Conservation (phyloP, 2,797 vertebrate species). For the Poeciliopsis gracilis region DNA sequence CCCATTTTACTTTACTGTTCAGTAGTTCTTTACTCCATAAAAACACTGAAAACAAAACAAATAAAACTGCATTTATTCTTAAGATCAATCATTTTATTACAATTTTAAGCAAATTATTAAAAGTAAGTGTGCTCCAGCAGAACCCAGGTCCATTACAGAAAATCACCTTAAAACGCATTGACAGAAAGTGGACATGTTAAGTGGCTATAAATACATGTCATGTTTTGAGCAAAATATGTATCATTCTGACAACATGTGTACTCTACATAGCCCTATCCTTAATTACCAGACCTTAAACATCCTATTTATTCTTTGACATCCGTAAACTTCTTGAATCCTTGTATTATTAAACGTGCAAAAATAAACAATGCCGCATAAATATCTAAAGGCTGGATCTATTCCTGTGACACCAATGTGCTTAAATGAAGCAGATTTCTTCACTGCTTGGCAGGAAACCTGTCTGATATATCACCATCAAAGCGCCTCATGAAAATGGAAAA, state of each 20-base stretch:
- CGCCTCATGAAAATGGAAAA: not conserved
- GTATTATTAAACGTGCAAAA: not conserved
- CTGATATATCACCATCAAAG: not conserved
- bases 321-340: not conserved
- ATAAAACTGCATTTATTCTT: not conserved
- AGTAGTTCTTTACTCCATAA: too few species aligned
- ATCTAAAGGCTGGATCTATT: slow-evolving; percentile 18
- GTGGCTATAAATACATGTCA: not conserved
- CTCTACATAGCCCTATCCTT: not conserved
- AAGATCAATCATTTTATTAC: not conserved
- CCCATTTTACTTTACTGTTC: too few species aligned
- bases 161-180: not conserved
- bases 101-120: not conserved
- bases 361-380: not conserved
- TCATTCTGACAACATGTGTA: not conserved
- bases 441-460: slow-evolving; percentile 11
- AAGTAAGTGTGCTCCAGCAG: not conserved
- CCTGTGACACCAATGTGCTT: slow-evolving; percentile 27
- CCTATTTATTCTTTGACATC: not conserved
- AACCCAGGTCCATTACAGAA: not conserved
- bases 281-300: not conserved
- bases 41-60: not conserved
- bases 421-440: slow-evolving; percentile 4
- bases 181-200: not conserved
- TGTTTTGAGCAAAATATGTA: not conserved